Percentiles rank a stretch among this genome's conserved stretches.
phyloP scores from a whole-genome alignment of 2,113 vertebrate genomes.

The Lanius collurio region DNA sequence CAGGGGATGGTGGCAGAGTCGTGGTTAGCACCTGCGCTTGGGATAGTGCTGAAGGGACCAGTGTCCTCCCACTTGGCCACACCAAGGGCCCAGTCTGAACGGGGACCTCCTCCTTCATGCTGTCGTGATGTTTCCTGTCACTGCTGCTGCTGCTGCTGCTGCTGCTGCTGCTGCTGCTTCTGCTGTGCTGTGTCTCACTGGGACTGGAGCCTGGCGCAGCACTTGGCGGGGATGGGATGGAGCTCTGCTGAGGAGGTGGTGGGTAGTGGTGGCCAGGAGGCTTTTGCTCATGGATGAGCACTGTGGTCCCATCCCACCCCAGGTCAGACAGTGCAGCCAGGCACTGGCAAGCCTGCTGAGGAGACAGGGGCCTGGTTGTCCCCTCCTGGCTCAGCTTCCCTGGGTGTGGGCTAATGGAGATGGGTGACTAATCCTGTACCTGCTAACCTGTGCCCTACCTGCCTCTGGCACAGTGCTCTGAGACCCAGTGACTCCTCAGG shows the following conservation, averaged over 20 bases:
- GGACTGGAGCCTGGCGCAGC: neutral
- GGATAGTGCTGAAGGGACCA: neutral
- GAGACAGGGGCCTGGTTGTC: neutral
- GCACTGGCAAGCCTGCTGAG: rapidly evolving
- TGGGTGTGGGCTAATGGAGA: neutral
- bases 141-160: slow-evolving; percentile 19
- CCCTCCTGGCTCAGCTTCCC: neutral
- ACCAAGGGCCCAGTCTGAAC: neutral
- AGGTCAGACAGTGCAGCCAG: neutral
- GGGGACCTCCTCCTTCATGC: neutral
- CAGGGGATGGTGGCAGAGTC: neutral
- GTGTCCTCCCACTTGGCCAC: neutral
- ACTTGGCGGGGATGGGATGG: neutral
- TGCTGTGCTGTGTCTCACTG: neutral
- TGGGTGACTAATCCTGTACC: neutral
- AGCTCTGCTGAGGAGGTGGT: neutral
- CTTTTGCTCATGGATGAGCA: neutral
- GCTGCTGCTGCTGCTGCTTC: slow-evolving; percentile 27
- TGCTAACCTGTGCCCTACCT: neutral
- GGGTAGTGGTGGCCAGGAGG: neutral
- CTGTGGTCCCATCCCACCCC: rapidly evolving
- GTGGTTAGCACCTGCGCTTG: neutral
- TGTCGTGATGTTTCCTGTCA: neutral
- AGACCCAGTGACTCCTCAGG: rapidly evolving
- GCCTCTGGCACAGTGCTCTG: rapidly evolving